These are phyloP conservation scores for Sardinella longiceps DNA, from an alignment of 2,797 vertebrate species.

Conservation along the genomic window DNA sequence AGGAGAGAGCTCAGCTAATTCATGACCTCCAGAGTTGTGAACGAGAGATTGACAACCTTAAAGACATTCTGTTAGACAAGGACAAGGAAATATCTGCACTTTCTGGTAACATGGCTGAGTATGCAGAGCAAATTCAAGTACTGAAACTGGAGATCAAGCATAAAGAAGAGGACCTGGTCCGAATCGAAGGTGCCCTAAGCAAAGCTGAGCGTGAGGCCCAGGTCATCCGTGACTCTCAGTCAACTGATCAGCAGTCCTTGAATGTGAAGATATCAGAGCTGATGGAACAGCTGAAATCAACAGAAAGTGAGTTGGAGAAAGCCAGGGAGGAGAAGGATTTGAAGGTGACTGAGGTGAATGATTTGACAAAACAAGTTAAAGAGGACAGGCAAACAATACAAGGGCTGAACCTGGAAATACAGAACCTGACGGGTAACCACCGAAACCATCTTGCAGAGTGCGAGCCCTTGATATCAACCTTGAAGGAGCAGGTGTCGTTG, in stretches of 20 bases:
- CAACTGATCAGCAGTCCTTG: constrained; percentile 75
- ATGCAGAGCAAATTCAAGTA: constrained; percentile 77
- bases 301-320: constrained; percentile 71
- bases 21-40: constrained; percentile 89
- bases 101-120: constrained; percentile 76
- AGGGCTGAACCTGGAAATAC: constrained; percentile 76
- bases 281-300: constrained; percentile 68
- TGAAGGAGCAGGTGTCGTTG: constrained; percentile 78
- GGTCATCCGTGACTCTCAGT: constrained; percentile 79
- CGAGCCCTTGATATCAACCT: constrained; percentile 73
- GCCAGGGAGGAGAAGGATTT: constrained; percentile 68
- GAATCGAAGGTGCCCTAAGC: constrained; percentile 72
- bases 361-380: constrained; percentile 71
- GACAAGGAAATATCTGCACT: constrained; percentile 81
- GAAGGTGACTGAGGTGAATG: constrained; percentile 73
- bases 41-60: constrained; percentile 85
- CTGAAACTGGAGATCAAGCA: constrained; percentile 79
- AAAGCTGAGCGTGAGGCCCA: constrained; percentile 76
- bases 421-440: constrained; percentile 68
- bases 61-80: constrained; percentile 80
- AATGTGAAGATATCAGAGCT: constrained; percentile 75
- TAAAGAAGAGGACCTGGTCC: constrained; percentile 82
- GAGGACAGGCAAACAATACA: constrained; percentile 74
- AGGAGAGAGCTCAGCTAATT: constrained; percentile 88
- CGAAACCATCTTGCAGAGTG: constrained; percentile 76